phyloP scores from a whole-genome alignment of 35 echinoderm and acorn worm species.

The Ophiothrix spiculata region DNA sequence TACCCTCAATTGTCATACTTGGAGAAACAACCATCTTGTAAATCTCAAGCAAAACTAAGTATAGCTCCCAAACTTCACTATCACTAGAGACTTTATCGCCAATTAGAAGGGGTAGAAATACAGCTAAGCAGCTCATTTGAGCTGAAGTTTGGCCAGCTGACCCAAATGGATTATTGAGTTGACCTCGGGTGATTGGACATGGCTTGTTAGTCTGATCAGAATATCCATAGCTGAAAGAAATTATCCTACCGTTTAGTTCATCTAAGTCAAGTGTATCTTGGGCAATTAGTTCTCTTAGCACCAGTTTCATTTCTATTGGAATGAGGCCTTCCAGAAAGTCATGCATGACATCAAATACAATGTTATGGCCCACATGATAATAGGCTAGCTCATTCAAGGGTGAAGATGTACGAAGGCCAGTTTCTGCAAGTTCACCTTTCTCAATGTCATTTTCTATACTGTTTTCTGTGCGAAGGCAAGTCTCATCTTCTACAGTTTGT shows the following conservation, averaged over 20 bases:
- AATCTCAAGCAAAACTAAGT: conserved; percentile 31
- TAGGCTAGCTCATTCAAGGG: conserved; percentile 44
- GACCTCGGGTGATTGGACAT: conserved; percentile 13
- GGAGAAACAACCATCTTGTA: conserved; percentile 52
- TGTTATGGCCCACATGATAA: conserved; percentile 52
- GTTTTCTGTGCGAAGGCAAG: conserved; percentile 11
- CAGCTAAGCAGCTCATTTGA: conserved; percentile 66
- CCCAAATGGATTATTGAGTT: conserved; percentile 41
- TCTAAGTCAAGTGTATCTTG: conserved; percentile 25
- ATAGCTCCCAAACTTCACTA: conserved; percentile 58
- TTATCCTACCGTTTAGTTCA: conserved; percentile 53
- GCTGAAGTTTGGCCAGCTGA: conserved; percentile 60
- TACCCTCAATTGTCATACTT: conserved; percentile 34
- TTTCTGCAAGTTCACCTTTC: conserved; percentile 26
- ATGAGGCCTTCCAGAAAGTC: conserved; percentile 65
- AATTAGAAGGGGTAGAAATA: conserved; percentile 41
- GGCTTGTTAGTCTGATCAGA: conserved; percentile 51
- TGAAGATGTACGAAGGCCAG: conserved; percentile 33
- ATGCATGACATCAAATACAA: conserved; percentile 52
- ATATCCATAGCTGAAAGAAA: conserved; percentile 42
- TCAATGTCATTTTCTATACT: conserved; percentile 25
- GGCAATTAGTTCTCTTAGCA: conserved; percentile 41
- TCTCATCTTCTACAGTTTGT: conserved; percentile 27
- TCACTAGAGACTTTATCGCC: conserved; percentile 46
- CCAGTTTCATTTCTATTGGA: conserved; percentile 55